Evolutionary conservation across 1,140 invertebrate species (phyloP).

Genomic region (Psilanteris sp.): DNA sequence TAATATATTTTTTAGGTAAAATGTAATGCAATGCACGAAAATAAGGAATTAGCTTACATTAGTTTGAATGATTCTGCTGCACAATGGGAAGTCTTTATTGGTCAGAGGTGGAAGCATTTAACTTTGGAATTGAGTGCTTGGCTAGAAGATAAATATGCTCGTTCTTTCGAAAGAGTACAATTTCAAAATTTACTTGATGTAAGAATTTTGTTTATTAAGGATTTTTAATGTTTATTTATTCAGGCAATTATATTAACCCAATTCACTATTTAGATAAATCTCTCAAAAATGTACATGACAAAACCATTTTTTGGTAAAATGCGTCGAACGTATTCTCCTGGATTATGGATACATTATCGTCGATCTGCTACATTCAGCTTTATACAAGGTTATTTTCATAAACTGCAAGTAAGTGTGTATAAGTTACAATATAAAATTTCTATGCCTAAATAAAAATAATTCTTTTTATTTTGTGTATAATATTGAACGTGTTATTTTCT

Average conservation of each 20-base stretch:
- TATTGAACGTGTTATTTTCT: conserved; percentile 19
- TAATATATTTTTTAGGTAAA: conserved; percentile 48
- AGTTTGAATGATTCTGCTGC: conserved; percentile 85
- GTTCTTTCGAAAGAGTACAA: conserved; percentile 85
- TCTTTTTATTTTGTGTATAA: conserved; percentile 4
- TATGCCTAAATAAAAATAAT: background rate
- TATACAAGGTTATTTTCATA: conserved; percentile 85
- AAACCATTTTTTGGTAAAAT: conserved; percentile 92
- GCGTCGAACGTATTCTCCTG: conserved; percentile 86
- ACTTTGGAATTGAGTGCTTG: conserved; percentile 88
- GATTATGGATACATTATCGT: conserved; percentile 86
- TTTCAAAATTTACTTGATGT: conserved; percentile 86
- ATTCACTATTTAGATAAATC: conserved; percentile 89
- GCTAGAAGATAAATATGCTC: conserved; percentile 89
- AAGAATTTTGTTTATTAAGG: conserved; percentile 56
- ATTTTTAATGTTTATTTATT: too few relatives aligned
- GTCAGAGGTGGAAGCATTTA: conserved; percentile 88
- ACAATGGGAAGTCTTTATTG: conserved; percentile 90
- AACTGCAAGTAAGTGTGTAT: conserved; percentile 80
- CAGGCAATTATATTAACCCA: too few relatives aligned
- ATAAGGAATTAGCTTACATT: conserved; percentile 84
- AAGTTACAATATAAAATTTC: conserved; percentile 4
- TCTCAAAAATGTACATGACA: conserved; percentile 92
- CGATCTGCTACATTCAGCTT: conserved; percentile 85
- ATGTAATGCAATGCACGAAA: conserved; percentile 44